Percentiles rank a stretch among this genome's conserved stretches.
Conservation (phyloP, 2,113 vertebrate genomes). For the Xiphophorus couchianus region DNA sequence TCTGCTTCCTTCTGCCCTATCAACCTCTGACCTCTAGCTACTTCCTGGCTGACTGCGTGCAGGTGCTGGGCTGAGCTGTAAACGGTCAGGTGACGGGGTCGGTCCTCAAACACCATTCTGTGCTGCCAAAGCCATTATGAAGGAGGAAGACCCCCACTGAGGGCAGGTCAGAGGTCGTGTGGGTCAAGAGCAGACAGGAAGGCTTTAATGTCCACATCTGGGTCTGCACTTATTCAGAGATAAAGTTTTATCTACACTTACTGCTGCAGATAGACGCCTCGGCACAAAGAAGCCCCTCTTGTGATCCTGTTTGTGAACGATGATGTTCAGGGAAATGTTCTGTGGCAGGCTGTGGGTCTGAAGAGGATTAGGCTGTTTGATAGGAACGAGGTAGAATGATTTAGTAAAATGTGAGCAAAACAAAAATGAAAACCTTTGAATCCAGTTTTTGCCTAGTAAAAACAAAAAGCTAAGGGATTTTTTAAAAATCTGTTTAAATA, state of each 20-base stretch:
- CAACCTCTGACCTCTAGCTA: slow-evolving; percentile 56
- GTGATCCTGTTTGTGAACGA: not conserved
- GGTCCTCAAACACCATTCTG: slow-evolving; percentile 32
- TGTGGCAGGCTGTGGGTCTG: too few species aligned
- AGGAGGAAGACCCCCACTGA: slow-evolving; percentile 29
- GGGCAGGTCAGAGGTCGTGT: slow-evolving; percentile 50
- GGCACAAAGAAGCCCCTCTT: not conserved
- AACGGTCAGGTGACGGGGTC: not conserved
- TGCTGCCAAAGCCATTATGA: slow-evolving; percentile 38
- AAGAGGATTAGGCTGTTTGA: too few species aligned
- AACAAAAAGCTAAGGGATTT: slow-evolving; percentile 15
- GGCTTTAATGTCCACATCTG: slow-evolving; percentile 54
- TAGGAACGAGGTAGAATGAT: too few species aligned
- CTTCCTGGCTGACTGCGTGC: slow-evolving; percentile 43
- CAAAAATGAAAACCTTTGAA: not conserved
- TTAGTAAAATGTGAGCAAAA: not conserved
- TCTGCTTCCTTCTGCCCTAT: slow-evolving; percentile 53
- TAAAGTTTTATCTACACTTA: not conserved
- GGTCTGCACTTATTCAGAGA: slow-evolving; percentile 45
- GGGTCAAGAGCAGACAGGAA: slow-evolving; percentile 53
- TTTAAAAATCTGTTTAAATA: slow-evolving; percentile 64
- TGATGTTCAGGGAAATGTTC: not conserved
- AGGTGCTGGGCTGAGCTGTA: slow-evolving; percentile 37
- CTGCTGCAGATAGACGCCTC: not conserved
- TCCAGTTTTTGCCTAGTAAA: not conserved